Base-by-base conservation (phyloP, 2,113 vertebrate genomes). In the Sylvia atricapilla region DNA sequence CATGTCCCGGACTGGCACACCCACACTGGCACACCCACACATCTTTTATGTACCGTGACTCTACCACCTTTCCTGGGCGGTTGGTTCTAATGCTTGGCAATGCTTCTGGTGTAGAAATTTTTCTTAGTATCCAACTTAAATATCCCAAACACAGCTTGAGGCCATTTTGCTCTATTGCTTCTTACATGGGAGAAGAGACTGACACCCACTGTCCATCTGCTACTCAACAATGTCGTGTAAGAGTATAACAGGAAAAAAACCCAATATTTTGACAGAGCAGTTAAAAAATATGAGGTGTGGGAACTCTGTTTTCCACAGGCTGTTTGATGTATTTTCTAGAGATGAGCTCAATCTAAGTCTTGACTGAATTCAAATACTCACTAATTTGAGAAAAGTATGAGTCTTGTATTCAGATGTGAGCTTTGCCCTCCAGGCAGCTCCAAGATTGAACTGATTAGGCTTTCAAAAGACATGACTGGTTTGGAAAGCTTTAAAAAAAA, bases 391-490 rank as follows among this genome's bases (percentile, higher is more conserved):
- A 96, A 97, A 96, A 95, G 89, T 89, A 87, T 87, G 84, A 89
- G 91, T 63, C 92, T 92, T 95, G 93, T 95, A 94, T 84, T 97
- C 90, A 96, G 88, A 96, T 94, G 88, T 95, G 95, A 96, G 83
- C 88, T 96, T 96, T 96, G 80, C 90, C 79, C 85, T 69, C 56
- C 90, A 86, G 83, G 72, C 93, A 88, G 83, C 49, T 90, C 37
- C 77, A 92, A 84, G 88, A 92, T 49, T 92, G 90, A 93, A 94
- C 33, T 72, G 88, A 94, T 93, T 95, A 95, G 60, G 17, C 41
- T 94, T 91, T 92, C 72, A 94, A 96, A 96, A 88, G 88, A 87
- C 47, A 50, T 12, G 63, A 41, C 68, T 59, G 52, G 43, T 70
- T 94, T 87, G 80, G 58, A 94, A 87, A 87, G 30, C 35, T 85